Evolutionary conservation across 2,113 vertebrate genomes (phyloP), one percentile per base, ranked within the genome.

Genomic region (Psammodynastes pulverulentus): DNA sequence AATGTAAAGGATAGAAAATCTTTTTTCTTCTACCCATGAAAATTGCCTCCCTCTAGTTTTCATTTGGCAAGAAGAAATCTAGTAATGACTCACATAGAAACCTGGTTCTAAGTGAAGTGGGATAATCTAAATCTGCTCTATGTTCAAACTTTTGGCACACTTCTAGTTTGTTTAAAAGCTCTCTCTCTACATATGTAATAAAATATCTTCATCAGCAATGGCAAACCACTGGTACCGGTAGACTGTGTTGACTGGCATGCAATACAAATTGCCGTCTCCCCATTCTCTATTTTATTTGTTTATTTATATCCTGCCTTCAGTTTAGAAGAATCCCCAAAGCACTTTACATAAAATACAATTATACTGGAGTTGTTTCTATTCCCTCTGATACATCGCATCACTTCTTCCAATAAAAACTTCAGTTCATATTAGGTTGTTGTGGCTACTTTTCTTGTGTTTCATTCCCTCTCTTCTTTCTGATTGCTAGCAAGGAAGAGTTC

Each of bases 121-220:
- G 91, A 91, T 94, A 91, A 92, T 95, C 94, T 94, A 91, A 95
- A 93, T 58, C 58, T 95, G 86, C 90, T 84, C 3, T 87, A 72
- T 24, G n/a, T 52, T 92, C 17, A 19, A 89, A 56, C 84, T 56
- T 90, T 54, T 92, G 94, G 88, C 94, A 95, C 46, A n/a, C 3
- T 62, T 89, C 39, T 17, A 39, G 49, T 87, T 89, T 89, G 7
- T 72, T 89, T 67, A 67, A 48, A 8, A 62, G 43, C 26, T 89
- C 88, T 67, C 88, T 67, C 29, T 46, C 21, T n/a, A 24, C 23
- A 23, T 3, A 89, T 49, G 21, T 72, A 72, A 62, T 67, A 89
- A 88, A 67, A 67, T 26, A 46, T 13, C 45, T 72, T 21, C 56
- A 89, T 48, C 15, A 21, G 48, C 15, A 89, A 62, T 34, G 7